These are phyloP conservation scores for Trichopria drosophilae DNA, from an alignment of 2,888 invertebrate species.

Conservation along the genomic window DNA sequence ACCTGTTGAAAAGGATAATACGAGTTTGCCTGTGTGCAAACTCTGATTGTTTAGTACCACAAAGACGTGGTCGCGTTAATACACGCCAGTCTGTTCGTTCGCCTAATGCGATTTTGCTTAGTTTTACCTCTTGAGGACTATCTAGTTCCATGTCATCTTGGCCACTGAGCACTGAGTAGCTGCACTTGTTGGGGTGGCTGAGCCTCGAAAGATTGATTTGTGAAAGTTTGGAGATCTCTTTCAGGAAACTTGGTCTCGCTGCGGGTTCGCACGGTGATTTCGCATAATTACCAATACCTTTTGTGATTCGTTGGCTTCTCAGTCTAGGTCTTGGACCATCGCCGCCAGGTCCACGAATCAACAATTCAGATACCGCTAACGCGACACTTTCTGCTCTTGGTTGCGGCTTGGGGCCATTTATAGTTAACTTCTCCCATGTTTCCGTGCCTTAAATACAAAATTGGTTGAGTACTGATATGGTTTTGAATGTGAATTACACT, in stretches of 20 bases:
- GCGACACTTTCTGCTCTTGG: constrained; percentile 72
- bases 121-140: constrained; percentile 58
- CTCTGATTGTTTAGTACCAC: constrained; percentile 19
- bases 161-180: constrained; percentile 69
- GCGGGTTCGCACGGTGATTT: constrained; percentile 59
- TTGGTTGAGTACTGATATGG: no score
- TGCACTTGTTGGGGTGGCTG: constrained; percentile 67
- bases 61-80: constrained; percentile 16
- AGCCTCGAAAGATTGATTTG: constrained; percentile 70
- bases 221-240: constrained; percentile 73
- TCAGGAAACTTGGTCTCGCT: constrained; percentile 61
- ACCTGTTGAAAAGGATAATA: constrained; percentile 59
- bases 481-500: no score
- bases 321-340: constrained; percentile 46
- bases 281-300: constrained; percentile 54
- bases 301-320: constrained; percentile 48
- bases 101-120: constrained; percentile 4
- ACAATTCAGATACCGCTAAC: constrained; percentile 65
- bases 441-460: constrained; percentile 64
- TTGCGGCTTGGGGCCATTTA: constrained; percentile 67
- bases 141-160: constrained; percentile 69
- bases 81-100: constrained; percentile 9
- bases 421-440: constrained; percentile 73
- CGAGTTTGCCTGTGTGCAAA: constrained; percentile 53
- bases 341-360: constrained; percentile 55